Evolutionary conservation across 2,888 invertebrate species (phyloP), one percentile per base, ranked within the genome.

Genomic region (Ischnus inquisitorius): DNA sequence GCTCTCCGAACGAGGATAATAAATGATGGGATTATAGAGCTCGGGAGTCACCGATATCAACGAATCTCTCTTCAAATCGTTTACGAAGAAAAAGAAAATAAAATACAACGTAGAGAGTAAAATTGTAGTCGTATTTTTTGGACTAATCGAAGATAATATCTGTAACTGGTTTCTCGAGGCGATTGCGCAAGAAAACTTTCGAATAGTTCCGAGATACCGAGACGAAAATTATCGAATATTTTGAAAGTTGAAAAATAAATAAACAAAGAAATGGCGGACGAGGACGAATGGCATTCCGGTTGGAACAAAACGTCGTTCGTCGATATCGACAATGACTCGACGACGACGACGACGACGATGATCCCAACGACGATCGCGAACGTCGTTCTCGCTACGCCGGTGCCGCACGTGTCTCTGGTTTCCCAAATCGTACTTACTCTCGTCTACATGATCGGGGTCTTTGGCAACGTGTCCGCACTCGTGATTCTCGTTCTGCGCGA

Each of bases 391-490:
- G 6, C 76, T 14, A 34, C 84, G 25, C 69, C 87, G 0, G 89
- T 84, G 34, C 88, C 89, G 57, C 91, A 92, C 82, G 88, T 92
- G 77, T 87, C 89, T 12, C 69, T 91, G 8, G 89, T 86, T 1
- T 84, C 90, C 14, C 93, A 93, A 86, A 82, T 93, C 46, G 94
- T 95, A 1, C 92, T 95, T 19, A 95, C 95, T 60, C 92, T 95
- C 80, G 95, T 95, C 87, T 97, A 96, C 89, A 92, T 95, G 3
- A 93, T 96, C 19, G 97, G 97, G 1, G 96, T 96, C 46, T 88
- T 96, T 34, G 97, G 97, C 3, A 98, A 97, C 90, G 94, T 96
- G 10, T 95, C 96, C n/a, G 97, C 97, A 5, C 95, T 98, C 72
- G 94, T 96, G 74, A 96, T 97, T 86, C 94, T 98, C 88, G 94